A percentile compares a stretch with the other conserved stretches of the same genome.
phyloP scores from a whole-genome alignment of 2,797 vertebrate species.

The Podarcis siculus region DNA sequence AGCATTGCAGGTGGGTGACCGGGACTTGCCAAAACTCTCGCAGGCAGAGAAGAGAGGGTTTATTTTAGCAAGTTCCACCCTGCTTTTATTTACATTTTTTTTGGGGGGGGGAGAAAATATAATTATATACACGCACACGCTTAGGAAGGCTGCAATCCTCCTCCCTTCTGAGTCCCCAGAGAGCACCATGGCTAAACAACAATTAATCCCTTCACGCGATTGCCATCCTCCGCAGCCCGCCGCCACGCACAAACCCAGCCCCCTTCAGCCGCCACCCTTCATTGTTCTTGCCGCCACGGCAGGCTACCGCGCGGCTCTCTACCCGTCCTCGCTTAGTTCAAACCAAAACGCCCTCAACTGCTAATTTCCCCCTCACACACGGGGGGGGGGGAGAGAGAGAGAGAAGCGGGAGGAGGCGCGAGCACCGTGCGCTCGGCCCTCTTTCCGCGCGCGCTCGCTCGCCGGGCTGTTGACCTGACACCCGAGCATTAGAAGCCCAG shows the following conservation, averaged over 20 bases:
- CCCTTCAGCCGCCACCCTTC: constrained; percentile 26
- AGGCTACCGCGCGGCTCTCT: neutral
- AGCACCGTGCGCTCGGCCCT: neutral
- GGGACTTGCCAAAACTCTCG: neutral
- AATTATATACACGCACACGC: neutral
- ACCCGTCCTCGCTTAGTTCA: neutral
- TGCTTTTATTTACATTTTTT: no score
- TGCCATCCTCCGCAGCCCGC: neutral
- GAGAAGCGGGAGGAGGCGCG: neutral
- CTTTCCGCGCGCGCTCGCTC: neutral
- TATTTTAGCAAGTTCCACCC: no score
- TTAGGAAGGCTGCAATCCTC: neutral
- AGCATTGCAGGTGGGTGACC: neutral
- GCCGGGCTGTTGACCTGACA: constrained; percentile 24
- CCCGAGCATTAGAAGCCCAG: neutral
- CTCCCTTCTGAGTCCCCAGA: neutral
- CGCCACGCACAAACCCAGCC: constrained; percentile 10
- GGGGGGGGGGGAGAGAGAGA: neutral
- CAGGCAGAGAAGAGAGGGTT: neutral
- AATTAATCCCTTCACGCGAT: neutral
- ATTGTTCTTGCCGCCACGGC: constrained; percentile 25
- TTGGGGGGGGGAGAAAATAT: no score
- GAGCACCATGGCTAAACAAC: neutral
- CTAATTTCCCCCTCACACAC: constrained; percentile 12
- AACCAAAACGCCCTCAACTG: constrained; percentile 25